Evolutionary conservation across 2,888 invertebrate species (phyloP).

Genomic region (Nasonovia ribisnigri): DNA sequence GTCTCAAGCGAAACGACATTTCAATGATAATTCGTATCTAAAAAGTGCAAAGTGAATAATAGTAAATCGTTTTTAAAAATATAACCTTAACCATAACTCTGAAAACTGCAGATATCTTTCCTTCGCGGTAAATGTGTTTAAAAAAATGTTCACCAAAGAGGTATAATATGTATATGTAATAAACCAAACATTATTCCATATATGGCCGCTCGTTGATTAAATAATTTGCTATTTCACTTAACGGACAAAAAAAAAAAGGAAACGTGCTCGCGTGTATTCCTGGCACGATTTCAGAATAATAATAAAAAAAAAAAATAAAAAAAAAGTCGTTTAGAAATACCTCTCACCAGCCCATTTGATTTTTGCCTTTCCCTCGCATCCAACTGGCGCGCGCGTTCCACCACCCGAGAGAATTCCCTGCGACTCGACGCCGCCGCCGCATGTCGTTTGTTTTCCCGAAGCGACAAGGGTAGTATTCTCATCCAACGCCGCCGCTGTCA

Average conservation of each 20-base stretch:
- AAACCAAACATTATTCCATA: conserved; percentile 30
- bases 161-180: not conserved
- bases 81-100: not conserved
- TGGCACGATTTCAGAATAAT: conserved; percentile 62
- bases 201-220: conserved; percentile 34
- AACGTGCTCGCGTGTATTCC: conserved; percentile 51
- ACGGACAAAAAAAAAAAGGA: conserved; percentile 5
- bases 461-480: conserved; percentile 37
- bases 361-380: conserved; percentile 5
- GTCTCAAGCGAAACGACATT: too few relatives aligned
- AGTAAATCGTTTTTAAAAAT: too few relatives aligned
- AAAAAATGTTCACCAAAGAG: not conserved
- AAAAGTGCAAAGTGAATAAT: not conserved
- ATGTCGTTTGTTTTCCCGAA: conserved; percentile 43
- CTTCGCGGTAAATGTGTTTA: not conserved
- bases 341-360: conserved; percentile 47
- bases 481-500: conserved; percentile 1
- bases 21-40: too few relatives aligned
- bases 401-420: not conserved
- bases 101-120: not conserved
- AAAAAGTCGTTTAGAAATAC: conserved; percentile 56
- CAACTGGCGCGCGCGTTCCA: not conserved
- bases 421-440: not conserved
- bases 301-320: conserved; percentile 29
- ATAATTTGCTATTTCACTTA: conserved; percentile 55